Evolutionary conservation across 2,113 vertebrate genomes (phyloP).

Genomic region (Lepidothrix coronata): DNA sequence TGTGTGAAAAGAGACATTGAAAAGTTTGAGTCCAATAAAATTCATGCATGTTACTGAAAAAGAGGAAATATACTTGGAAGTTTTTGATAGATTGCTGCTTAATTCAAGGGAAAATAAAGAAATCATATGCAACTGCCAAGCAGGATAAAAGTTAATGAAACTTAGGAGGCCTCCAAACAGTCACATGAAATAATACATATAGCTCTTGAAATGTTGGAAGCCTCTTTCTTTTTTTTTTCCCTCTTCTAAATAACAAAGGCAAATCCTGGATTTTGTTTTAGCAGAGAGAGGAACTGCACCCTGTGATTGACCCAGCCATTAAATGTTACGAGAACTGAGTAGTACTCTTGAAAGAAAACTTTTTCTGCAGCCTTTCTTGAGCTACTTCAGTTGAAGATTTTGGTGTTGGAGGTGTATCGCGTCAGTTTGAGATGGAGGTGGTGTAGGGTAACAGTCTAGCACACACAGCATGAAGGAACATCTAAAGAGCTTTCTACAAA

Average conservation of each 20-base stretch:
- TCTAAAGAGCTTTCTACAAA: constrained; percentile 7
- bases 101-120: constrained; percentile 8
- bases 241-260: neutral
- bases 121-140: neutral
- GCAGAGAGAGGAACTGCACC: neutral
- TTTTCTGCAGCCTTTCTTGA: neutral
- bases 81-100: constrained; percentile 4
- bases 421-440: neutral
- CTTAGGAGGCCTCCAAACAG: neutral
- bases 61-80: neutral
- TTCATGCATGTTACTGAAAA: neutral
- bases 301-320: neutral
- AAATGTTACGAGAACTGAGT: neutral
- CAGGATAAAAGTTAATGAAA: neutral
- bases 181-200: neutral
- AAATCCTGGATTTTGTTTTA: neutral
- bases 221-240: neutral
- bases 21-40: constrained; percentile 1
- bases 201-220: neutral
- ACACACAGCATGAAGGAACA: neutral
- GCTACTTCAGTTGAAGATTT: neutral
- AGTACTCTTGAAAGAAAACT: neutral
- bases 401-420: neutral
- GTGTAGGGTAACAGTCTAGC: neutral
- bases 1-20: neutral